Evolutionary conservation across 1,140 invertebrate species (phyloP), one percentile per base, ranked within the genome.

Genomic region (Pseudomyrmex dendroicus): DNA sequence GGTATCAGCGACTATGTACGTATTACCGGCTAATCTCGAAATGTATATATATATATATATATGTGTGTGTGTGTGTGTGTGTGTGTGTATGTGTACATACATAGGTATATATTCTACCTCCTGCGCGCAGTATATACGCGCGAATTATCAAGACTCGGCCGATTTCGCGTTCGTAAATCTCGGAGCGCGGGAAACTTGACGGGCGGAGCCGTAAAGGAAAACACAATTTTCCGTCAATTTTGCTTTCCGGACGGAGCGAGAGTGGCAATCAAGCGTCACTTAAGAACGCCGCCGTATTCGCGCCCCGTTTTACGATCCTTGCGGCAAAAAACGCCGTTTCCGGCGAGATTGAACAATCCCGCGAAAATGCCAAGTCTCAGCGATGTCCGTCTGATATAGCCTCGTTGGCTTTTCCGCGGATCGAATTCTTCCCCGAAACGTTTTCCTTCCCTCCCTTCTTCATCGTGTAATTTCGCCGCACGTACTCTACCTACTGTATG

Each of bases 201-300:
- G 35, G 78, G 72, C 63, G 64, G 64, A 50, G 35, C 52, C 84
- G 61, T 72, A 48, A 48, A 67, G 22, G 64, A 76, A 86, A 84
- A 84, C 54, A 86, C 82, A 74, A 88, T 88, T 88, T 84, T 85
- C 86, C 83, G 70, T 76, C 85, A 87, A 86, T 86, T 35, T 82
- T 86, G 84, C 73, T 87, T 80, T 87, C 63, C 82, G 52, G 50
- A 70, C 63, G 86, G 73, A 5, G 86, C 76, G 72, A 57, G 56
- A 78, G 35, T 35, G 66, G 86, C 86, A 88, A 88, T 88, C 86
- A 88, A 82, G 86, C 74, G 73, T 73, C 85, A 48, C 76, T 86
- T 84, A 86, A 88, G 57, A 20, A 62, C 85, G 48, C 59, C 64
- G 66, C 17, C 59, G 73, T 76, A 35, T 35, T 35, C 35, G 35